Percentiles rank a stretch among this genome's conserved stretches.
phyloP scores from a whole-genome alignment of 2,113 vertebrate species.

The Meles meles region DNA sequence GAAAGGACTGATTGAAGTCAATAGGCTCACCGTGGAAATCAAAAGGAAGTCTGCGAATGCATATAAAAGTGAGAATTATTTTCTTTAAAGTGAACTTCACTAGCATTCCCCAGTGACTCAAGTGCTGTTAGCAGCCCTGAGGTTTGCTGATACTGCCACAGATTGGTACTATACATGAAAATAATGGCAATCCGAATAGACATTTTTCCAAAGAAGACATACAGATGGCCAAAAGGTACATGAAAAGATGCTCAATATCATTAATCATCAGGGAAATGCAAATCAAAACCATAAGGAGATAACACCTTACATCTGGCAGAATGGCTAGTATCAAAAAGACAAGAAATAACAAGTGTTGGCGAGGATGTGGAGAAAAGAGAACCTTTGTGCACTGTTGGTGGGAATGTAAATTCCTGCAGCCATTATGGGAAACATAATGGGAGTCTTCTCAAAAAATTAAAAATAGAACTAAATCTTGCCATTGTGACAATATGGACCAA shows the following conservation, averaged over 20 bases:
- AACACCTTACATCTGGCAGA: neutral
- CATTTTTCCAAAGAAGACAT: neutral
- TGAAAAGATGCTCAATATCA: neutral
- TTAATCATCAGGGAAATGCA: neutral
- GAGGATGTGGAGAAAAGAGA: neutral
- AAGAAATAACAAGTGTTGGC: neutral
- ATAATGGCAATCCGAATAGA: neutral
- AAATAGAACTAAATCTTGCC: neutral
- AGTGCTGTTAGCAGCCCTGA: neutral
- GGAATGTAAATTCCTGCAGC: neutral
- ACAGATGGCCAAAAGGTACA: neutral
- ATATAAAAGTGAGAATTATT: neutral
- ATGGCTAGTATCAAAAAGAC: neutral
- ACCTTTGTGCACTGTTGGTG: neutral
- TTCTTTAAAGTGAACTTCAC: conserved; percentile 41
- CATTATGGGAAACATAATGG: neutral
- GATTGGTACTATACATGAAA: neutral
- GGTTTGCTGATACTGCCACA: neutral
- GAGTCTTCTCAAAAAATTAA: neutral
- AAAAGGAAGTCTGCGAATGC: conserved; percentile 5
- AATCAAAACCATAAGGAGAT: neutral
- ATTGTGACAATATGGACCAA: neutral
- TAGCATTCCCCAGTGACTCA: neutral
- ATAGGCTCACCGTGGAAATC: neutral
- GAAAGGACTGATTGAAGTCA: conserved; percentile 58